These are phyloP conservation scores for Characodon lateralis DNA, from an alignment of 2,797 vertebrate species.

Conservation along the genomic window DNA sequence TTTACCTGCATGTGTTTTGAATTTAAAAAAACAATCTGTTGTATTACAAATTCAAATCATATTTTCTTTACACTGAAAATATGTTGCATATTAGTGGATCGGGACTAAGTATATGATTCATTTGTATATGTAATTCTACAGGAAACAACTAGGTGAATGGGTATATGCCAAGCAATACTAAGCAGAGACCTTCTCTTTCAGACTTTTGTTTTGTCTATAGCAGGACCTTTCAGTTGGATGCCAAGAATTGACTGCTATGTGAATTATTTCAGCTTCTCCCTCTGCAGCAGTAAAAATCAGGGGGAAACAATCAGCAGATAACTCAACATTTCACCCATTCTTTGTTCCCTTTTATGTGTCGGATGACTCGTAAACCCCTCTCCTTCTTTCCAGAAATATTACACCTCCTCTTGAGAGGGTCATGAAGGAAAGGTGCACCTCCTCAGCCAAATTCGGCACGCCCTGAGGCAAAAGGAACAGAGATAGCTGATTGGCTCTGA, in stretches of 20 bases:
- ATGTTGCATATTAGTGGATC: constrained; percentile 56
- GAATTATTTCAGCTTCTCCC: constrained; percentile 64
- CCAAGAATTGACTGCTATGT: constrained; percentile 44
- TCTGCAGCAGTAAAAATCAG: constrained; percentile 60
- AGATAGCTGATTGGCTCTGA: constrained; percentile 67
- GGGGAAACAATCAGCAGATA: constrained; percentile 68
- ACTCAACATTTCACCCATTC: constrained; percentile 53
- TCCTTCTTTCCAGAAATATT: constrained; percentile 69
- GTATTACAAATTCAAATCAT: constrained; percentile 5
- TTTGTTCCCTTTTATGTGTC: constrained; percentile 66
- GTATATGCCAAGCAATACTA: constrained; percentile 53
- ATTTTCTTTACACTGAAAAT: constrained; percentile 53
- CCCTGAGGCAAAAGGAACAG: constrained; percentile 83
- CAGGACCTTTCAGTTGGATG: constrained; percentile 50
- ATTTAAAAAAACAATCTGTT: constrained; percentile 22
- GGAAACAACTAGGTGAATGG: constrained; percentile 38
- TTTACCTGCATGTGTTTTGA: constrained; percentile 17
- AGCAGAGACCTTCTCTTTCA: constrained; percentile 47
- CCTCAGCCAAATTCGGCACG: constrained; percentile 84
- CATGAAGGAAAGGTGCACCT: constrained; percentile 66
- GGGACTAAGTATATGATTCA: constrained; percentile 23
- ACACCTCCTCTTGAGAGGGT: constrained; percentile 62
- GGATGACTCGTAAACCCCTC: constrained; percentile 42
- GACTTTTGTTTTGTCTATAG: constrained; percentile 28
- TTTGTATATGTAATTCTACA: constrained; percentile 31